Conservation (phyloP, 1,140 invertebrate species). For the Lithobius niger region DNA sequence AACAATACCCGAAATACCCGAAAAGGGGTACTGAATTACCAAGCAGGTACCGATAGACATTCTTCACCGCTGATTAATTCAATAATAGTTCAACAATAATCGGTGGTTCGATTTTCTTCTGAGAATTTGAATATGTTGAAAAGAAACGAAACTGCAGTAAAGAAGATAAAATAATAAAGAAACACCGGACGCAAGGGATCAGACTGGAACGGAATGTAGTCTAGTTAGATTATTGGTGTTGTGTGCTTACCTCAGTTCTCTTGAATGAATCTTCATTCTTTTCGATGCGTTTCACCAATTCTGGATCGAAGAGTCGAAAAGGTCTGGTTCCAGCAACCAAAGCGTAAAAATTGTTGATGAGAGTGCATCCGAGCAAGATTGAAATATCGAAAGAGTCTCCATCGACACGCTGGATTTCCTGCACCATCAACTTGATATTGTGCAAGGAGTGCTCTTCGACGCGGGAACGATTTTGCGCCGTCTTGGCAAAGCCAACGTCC, state of each 20-base stretch:
- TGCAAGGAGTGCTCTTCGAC: conserved; percentile 51
- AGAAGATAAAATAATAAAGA: too few relatives aligned
- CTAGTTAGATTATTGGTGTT: too few relatives aligned
- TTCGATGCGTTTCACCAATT: background rate
- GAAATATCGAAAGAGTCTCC: background rate
- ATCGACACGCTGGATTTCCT: conserved; percentile 25
- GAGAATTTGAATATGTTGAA: too few relatives aligned
- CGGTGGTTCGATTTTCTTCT: too few relatives aligned
- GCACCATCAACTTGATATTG: conserved; percentile 26
- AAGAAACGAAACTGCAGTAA: too few relatives aligned
- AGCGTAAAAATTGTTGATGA: conserved; percentile 1
- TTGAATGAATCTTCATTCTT: background rate
- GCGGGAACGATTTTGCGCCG: conserved; percentile 39
- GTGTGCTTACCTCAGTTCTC: background rate
- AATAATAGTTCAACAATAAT: too few relatives aligned
- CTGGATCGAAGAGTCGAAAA: background rate
- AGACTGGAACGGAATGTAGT: too few relatives aligned
- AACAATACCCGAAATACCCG: too few relatives aligned
- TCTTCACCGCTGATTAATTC: too few relatives aligned
- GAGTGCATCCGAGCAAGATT: background rate
- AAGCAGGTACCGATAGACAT: too few relatives aligned
- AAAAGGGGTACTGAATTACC: too few relatives aligned
- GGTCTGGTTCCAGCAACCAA: background rate
- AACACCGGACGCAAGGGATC: too few relatives aligned
- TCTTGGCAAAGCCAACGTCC: conserved; percentile 56